phyloP scores from a whole-genome alignment of 2,113 vertebrate species.

The Engystomops pustulosus region DNA sequence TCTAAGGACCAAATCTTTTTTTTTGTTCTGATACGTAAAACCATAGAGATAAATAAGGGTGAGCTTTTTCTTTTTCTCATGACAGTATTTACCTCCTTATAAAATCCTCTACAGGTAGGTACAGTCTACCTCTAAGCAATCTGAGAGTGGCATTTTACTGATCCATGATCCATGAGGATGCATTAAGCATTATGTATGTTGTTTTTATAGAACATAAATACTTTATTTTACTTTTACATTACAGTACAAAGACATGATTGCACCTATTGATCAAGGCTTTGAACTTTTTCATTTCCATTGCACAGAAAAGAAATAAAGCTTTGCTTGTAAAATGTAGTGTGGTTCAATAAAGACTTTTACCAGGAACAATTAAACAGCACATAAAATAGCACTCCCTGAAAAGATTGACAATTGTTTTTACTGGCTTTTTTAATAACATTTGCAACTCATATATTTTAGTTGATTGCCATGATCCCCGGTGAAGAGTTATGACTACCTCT shows the following conservation, averaged over 20 bases:
- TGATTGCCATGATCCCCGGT: neutral
- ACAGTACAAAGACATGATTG: neutral
- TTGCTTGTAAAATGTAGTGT: conserved; percentile 2
- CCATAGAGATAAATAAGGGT: no score
- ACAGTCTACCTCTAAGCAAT: no score
- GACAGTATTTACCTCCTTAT: no score
- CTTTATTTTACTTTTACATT: conserved; percentile 7
- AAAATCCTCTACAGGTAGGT: no score
- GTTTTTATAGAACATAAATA: neutral
- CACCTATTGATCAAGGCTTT: neutral
- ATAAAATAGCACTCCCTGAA: neutral
- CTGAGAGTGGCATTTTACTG: no score
- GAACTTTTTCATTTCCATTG: conserved; percentile 9
- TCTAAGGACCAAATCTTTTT: no score
- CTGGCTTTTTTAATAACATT: neutral
- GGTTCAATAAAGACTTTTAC: conserved; percentile 34
- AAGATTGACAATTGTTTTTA: neutral
- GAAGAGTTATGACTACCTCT: neutral
- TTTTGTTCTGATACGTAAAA: no score
- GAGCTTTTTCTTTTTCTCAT: no score
- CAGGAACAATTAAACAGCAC: conserved; percentile 5
- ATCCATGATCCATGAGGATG: neutral
- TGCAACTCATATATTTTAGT: conserved; percentile 1
- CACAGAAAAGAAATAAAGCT: conserved; percentile 31
- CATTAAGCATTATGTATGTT: neutral